Evolutionary conservation across 1,140 invertebrate genomes (phyloP).

Genomic region (Doryteuthis pealeii): DNA sequence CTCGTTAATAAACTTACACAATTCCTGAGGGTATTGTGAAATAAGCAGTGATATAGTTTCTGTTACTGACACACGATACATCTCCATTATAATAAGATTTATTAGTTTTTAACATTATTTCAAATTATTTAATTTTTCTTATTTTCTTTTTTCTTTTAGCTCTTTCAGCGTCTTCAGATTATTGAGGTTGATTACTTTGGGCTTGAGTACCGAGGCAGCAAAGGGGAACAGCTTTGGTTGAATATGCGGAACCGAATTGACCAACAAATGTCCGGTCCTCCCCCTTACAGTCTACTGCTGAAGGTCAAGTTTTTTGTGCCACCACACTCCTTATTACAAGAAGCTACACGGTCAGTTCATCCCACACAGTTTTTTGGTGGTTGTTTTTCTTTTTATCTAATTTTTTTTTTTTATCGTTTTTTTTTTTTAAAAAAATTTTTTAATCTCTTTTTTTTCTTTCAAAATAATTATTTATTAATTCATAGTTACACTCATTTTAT

Average conservation of each 20-base stretch:
- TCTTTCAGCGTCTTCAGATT: slow-evolving; percentile 78
- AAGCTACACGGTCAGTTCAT: slow-evolving; percentile 72
- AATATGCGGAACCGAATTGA: slow-evolving; percentile 82
- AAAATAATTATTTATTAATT: no score
- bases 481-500: not conserved
- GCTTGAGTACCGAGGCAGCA: slow-evolving; percentile 69
- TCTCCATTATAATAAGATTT: no score
- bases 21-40: no score
- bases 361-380: no score
- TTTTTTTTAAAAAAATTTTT: no score
- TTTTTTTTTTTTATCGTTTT: no score
- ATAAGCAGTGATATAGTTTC: no score
- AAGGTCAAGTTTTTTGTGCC: slow-evolving; percentile 88
- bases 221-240: slow-evolving; percentile 78
- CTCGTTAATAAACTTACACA: no score
- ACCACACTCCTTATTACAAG: slow-evolving; percentile 80
- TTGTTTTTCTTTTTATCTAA: no score
- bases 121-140: slow-evolving; percentile 1
- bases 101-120: not conserved
- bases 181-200: slow-evolving; percentile 87
- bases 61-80: no score
- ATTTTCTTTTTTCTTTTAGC: slow-evolving; percentile 64
- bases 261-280: slow-evolving; percentile 68
- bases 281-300: slow-evolving; percentile 68
- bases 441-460: no score